Evolutionary conservation across 2,888 invertebrate species (phyloP).

Genomic region (Agrypnus murinus): DNA sequence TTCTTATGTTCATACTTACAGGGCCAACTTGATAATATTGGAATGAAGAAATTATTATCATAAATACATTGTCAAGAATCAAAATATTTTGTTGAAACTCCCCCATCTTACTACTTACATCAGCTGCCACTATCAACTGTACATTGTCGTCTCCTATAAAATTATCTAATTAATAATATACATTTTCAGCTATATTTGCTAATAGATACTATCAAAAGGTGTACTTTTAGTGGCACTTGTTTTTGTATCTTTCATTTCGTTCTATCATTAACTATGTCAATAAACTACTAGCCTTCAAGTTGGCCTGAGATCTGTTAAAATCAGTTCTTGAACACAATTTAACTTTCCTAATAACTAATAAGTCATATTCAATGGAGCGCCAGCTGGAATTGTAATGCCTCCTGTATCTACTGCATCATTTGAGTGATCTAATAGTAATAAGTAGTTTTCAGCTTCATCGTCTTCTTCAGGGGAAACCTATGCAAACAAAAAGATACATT

Average conservation of each 20-base stretch:
- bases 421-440: slow-evolving; percentile 62
- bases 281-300: not conserved
- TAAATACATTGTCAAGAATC: no score
- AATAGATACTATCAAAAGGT: not conserved
- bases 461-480: slow-evolving; percentile 63
- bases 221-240: slow-evolving; percentile 10
- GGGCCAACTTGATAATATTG: no score
- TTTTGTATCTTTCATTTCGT: no score
- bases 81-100: no score
- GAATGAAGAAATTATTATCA: no score
- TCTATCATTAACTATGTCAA: not conserved
- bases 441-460: slow-evolving; percentile 70
- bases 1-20: no score
- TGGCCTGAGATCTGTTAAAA: slow-evolving; percentile 8
- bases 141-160: no score
- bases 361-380: slow-evolving; percentile 54
- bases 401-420: slow-evolving; percentile 74
- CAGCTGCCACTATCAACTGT: no score
- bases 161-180: not conserved
- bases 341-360: not conserved
- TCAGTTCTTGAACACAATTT: slow-evolving; percentile 6
- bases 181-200: not conserved
- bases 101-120: no score
- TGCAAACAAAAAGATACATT: no score
- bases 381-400: slow-evolving; percentile 75